Evolutionary conservation across 1,140 invertebrate genomes (phyloP).

Genomic region (Thaumatotibia leucotreta): DNA sequence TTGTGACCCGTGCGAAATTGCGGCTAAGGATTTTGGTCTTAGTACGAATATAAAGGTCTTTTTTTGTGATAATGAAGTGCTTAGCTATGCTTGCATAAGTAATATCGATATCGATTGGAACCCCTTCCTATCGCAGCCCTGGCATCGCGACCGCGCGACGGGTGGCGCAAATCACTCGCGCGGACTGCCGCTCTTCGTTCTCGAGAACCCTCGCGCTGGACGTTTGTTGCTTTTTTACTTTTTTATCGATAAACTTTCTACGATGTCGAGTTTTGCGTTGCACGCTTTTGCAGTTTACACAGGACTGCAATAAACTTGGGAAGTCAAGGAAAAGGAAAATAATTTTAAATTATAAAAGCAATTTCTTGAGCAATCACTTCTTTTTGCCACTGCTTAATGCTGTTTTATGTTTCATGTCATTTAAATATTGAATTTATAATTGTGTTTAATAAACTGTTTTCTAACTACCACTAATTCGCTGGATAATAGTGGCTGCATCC

Average conservation of each 20-base stretch:
- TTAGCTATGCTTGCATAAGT: not conserved
- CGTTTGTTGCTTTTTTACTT: constrained; percentile 35
- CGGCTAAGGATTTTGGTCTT: not conserved
- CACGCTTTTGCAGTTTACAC: not conserved
- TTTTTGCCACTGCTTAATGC: too few relatives aligned
- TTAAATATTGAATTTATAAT: too few relatives aligned
- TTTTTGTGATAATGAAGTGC: not conserved
- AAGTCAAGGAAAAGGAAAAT: not conserved
- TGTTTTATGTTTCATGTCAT: too few relatives aligned
- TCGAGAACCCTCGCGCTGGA: constrained; percentile 29
- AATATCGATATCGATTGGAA: constrained; percentile 46
- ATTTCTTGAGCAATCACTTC: too few relatives aligned
- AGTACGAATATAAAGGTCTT: not conserved
- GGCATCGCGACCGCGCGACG: constrained; percentile 59
- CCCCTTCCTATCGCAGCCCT: not conserved
- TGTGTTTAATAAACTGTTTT: too few relatives aligned
- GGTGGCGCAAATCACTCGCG: constrained; percentile 72
- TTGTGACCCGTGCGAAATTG: not conserved
- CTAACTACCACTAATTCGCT: too few relatives aligned
- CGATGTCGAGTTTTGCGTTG: not conserved
- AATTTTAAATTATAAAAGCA: not conserved
- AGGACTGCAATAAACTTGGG: not conserved
- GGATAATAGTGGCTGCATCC: too few relatives aligned
- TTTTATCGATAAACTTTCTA: constrained; percentile 39
- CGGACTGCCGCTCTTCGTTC: constrained; percentile 68